Evolutionary conservation across 2,888 invertebrate genomes (phyloP).

Genomic region (Tipula lateralis): DNA sequence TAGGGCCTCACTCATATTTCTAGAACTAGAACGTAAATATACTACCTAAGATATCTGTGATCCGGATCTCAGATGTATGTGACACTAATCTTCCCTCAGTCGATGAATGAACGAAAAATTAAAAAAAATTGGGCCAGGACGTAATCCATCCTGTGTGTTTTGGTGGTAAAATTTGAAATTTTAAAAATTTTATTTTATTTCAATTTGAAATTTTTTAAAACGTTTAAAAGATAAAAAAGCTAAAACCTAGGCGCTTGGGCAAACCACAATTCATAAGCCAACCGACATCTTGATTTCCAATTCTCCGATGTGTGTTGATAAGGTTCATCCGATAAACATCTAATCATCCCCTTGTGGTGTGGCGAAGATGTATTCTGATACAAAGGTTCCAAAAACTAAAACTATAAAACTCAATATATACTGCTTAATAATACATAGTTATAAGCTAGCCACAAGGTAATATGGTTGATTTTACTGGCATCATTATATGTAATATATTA

Average conservation of each 20-base stretch:
- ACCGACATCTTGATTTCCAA: constrained; percentile 30
- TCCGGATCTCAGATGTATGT: constrained; percentile 24
- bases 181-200: constrained; percentile 19
- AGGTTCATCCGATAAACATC: constrained; percentile 32
- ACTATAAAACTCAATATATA: neutral
- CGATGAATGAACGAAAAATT: constrained; percentile 24
- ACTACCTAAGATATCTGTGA: constrained; percentile 13
- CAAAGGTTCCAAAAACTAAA: constrained; percentile 15
- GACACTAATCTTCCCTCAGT: neutral
- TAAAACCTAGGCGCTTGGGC: constrained; percentile 24
- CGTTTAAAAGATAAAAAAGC: constrained; percentile 9
- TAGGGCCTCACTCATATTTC: constrained; percentile 19
- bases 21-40: constrained; percentile 1
- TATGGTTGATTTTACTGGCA: constrained; percentile 40
- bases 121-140: neutral
- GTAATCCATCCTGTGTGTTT: constrained; percentile 14
- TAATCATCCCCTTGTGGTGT: constrained; percentile 32
- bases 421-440: constrained; percentile 5
- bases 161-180: constrained; percentile 15
- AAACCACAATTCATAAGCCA: constrained; percentile 25
- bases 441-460: constrained; percentile 33
- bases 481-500: constrained; percentile 40
- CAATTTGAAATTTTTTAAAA: constrained; percentile 24
- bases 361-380: constrained; percentile 25
- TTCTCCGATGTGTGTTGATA: constrained; percentile 25